Percentiles rank a stretch among this genome's conserved stretches.
Evolutionary conservation across 2,888 invertebrate species (phyloP).

Genomic region (Congeria kusceri): DNA sequence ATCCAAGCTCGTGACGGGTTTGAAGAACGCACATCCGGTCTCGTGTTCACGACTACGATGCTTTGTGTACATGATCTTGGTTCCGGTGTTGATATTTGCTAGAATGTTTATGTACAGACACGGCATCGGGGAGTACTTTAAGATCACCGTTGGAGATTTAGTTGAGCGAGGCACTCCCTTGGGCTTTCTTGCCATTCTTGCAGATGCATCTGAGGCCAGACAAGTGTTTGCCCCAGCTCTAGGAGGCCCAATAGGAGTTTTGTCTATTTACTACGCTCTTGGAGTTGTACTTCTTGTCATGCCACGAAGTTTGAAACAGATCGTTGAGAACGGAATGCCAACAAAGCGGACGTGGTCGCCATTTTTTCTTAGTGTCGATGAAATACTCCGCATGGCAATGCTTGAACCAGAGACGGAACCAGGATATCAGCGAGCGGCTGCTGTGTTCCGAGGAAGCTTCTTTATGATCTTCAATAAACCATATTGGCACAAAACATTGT

Average conservation of each 20-base stretch:
- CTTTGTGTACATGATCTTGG: constrained; percentile 11
- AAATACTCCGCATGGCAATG: constrained; percentile 32
- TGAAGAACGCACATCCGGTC: constrained; percentile 13
- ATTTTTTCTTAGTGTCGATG: constrained; percentile 19
- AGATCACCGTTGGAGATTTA: constrained; percentile 5
- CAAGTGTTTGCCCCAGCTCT: constrained; percentile 28
- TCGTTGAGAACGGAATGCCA: constrained; percentile 36
- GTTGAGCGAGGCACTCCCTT: constrained; percentile 31
- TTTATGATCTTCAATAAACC: constrained; percentile 34
- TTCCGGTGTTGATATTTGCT: constrained; percentile 13
- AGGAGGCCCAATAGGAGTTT: constrained; percentile 29
- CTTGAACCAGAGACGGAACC: constrained; percentile 2
- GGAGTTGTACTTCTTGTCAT: constrained; percentile 33
- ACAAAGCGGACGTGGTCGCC: constrained; percentile 12
- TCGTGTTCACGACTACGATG: constrained; percentile 31
- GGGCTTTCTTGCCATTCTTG: constrained; percentile 37
- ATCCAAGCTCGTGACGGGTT: constrained; percentile 2
- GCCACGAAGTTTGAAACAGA: constrained; percentile 31
- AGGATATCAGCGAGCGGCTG: constrained; percentile 32
- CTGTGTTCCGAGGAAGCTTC: constrained; percentile 27
- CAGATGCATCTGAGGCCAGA: constrained; percentile 2
- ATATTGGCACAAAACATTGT: constrained; percentile 32
- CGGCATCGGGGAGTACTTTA: background rate
- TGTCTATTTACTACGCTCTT: constrained; percentile 19
- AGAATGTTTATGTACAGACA: constrained; percentile 21